A percentile compares a stretch with the other conserved stretches of the same genome.
Conservation (phyloP, 2,888 invertebrate genomes). For the Rhorus exstirpatorius region DNA sequence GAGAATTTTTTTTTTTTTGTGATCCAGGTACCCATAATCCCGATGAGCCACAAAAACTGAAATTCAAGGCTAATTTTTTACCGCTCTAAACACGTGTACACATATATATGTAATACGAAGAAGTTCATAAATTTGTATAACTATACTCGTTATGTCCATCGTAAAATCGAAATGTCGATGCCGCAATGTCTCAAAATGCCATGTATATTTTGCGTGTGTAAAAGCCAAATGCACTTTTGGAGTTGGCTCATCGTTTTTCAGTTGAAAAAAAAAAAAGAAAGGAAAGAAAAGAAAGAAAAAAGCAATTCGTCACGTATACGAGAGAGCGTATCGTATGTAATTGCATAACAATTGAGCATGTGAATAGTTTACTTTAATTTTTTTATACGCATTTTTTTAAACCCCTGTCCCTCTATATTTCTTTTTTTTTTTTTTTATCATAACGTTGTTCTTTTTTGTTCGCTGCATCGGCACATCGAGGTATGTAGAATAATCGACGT, state of each 20-base stretch:
- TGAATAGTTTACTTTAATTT: constrained; percentile 19
- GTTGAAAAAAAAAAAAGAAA: constrained; percentile 8
- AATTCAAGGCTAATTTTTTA: too few species aligned
- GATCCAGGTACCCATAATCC: too few species aligned
- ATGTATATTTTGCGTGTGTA: constrained; percentile 11
- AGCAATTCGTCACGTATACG: constrained; percentile 7
- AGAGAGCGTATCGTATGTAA: too few species aligned
- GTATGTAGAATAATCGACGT: constrained; percentile 29
- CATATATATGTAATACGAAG: constrained; percentile 47
- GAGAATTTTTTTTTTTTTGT: too few species aligned
- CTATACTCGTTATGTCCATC: constrained; percentile 26
- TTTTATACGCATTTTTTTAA: constrained; percentile 38
- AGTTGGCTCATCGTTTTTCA: neutral
- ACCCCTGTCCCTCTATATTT: constrained; percentile 2
- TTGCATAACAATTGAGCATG: constrained; percentile 21
- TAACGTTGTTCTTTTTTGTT: constrained; percentile 12
- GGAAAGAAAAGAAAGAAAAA: constrained; percentile 26
- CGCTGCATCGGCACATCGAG: constrained; percentile 47
- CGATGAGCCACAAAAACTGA: too few species aligned
- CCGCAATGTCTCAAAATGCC: neutral
- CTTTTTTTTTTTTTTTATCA: constrained; percentile 11
- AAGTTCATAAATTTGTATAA: constrained; percentile 50
- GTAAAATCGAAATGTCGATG: constrained; percentile 17
- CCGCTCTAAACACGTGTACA: constrained; percentile 54
- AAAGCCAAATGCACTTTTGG: neutral